phyloP scores from a whole-genome alignment of 2,797 vertebrate genomes.

The Halcyon leucocephala region DNA sequence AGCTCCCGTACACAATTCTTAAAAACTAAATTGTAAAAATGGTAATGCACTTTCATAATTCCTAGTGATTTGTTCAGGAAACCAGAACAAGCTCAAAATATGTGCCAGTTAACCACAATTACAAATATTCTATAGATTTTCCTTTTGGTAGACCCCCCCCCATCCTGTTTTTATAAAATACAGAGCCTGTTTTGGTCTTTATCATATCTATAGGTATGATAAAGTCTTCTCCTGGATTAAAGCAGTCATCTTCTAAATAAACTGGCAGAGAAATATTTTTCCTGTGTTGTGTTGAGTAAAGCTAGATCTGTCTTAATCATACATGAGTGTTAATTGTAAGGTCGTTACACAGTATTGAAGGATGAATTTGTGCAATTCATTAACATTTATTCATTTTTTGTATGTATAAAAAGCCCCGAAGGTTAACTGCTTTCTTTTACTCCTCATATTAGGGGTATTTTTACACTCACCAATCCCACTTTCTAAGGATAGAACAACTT shows the following conservation, averaged over 20 bases:
- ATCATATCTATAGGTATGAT: too few species aligned
- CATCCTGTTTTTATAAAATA: not conserved
- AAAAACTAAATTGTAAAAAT: not conserved
- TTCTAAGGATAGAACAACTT: not conserved
- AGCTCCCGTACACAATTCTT: not conserved
- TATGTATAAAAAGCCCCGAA: not conserved
- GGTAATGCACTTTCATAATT: not conserved
- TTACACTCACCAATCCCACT: not conserved
- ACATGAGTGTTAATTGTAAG: not conserved
- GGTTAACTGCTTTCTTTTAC: not conserved
- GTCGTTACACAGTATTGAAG: not conserved
- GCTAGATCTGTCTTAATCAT: not conserved
- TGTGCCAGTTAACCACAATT: not conserved
- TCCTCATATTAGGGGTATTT: not conserved
- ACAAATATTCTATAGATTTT: not conserved
- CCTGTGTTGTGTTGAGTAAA: not conserved
- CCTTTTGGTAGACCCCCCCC: fast-evolving
- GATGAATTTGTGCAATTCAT: not conserved
- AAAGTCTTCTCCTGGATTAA: not conserved
- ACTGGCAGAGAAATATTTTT: not conserved
- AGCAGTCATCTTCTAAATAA: not conserved
- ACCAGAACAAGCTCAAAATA: not conserved
- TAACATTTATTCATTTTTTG: not conserved
- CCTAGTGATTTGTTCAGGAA: not conserved
- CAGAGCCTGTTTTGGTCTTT: not conserved